phyloP scores from a whole-genome alignment of 1,140 invertebrate species.

The Meloidogyne chitwoodi region DNA sequence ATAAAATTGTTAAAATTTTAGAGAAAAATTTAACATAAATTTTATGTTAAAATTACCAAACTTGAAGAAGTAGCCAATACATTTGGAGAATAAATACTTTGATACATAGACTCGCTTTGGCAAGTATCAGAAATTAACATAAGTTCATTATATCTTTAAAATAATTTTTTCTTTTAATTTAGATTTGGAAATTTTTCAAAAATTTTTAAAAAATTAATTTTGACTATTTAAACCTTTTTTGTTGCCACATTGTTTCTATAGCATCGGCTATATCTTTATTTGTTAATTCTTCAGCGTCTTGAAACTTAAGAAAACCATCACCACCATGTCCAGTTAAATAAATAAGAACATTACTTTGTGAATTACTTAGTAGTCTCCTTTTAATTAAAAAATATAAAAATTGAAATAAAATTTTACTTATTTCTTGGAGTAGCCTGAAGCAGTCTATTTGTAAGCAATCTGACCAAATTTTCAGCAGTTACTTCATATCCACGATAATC shows the following conservation, averaged over 20 bases:
- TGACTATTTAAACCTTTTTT: background rate
- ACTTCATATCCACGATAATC: slow-evolving; percentile 98
- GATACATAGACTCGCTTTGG: slow-evolving; percentile 96
- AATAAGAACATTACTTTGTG: slow-evolving; percentile 91
- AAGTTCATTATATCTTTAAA: slow-evolving; percentile 86
- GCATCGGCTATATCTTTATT: slow-evolving; percentile 96
- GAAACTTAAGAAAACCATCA: slow-evolving; percentile 97
- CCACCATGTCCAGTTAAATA: slow-evolving; percentile 92
- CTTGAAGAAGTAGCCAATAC: slow-evolving; percentile 93
- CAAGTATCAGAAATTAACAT: slow-evolving; percentile 99
- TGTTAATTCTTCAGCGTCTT: slow-evolving; percentile 98
- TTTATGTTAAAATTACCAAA: slow-evolving; percentile 61
- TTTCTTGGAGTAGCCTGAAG: slow-evolving; percentile 84
- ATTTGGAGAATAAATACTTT: slow-evolving; percentile 95
- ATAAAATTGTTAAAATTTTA: background rate
- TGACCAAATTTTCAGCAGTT: slow-evolving; percentile 96
- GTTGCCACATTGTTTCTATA: slow-evolving; percentile 97
- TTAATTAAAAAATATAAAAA: background rate
- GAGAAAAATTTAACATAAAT: background rate
- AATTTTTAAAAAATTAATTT: no score
- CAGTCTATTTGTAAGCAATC: slow-evolving; percentile 84
- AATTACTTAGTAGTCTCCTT: slow-evolving; percentile 80
- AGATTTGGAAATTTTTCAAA: no score
- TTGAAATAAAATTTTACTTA: slow-evolving; percentile 65
- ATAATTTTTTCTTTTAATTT: background rate